Evolutionary conservation across 2,888 invertebrate genomes (phyloP), one percentile per base, ranked within the genome.

Genomic region (Sipha maydis): DNA sequence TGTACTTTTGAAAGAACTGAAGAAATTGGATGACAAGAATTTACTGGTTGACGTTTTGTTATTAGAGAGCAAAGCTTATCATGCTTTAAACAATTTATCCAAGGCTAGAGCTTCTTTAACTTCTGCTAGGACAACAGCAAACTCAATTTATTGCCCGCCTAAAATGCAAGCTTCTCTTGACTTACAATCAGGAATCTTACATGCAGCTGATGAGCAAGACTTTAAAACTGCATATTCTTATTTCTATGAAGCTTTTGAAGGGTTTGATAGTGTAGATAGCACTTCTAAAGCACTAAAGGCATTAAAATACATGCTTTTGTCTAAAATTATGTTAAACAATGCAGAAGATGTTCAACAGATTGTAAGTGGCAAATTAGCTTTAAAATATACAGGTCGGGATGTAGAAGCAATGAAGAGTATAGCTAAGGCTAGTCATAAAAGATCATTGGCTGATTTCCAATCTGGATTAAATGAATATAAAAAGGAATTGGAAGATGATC

Each of bases 171-270:
- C 99, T 17, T 96, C 98, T 19, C 93, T 99, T 71, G 99, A 99
- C 93, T 93, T 99, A 90, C 99, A 99, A 92, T 99, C 99, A 9
- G 99, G 99, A 91, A 98, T 99, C 90, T 93, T 99, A 89, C 99
- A 99, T 93, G 99, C 99, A 19, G 99, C 99, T n/a, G 99, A 99
- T 92, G 99, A 99, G 92, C 96, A 97, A 91, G 99, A 99, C 92
- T 99, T 99, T 92, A 99, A 99, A 94, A 99, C 99, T 89, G 99
- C 99, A 78, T 99, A 98, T 93, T 99, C 99, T 89, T 99, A 99
- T 92, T 99, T 99, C 92, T 99, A 99, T 92, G 99, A 99, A 93
- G 99, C 99, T 25, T 99, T 99, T 92, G 99, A 99, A 93, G 98
- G 99, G 90, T 99, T 97, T 92, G 99, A 99, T 92, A 98, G 98